Conservation (phyloP, 1,140 invertebrate genomes). For the Elymnias hypermnestra region DNA sequence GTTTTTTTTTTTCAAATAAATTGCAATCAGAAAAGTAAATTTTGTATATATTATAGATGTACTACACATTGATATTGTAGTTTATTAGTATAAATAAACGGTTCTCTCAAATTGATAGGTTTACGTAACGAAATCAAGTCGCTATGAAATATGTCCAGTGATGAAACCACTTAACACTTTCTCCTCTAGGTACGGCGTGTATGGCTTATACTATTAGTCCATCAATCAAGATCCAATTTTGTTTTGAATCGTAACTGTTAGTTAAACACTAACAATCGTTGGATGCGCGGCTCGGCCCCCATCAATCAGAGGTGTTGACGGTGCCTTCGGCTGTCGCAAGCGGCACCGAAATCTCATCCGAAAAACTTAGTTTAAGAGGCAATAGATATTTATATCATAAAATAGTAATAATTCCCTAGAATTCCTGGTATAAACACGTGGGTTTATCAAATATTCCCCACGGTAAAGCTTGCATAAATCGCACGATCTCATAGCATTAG, state of each 20-base stretch:
- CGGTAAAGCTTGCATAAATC: too few relatives aligned
- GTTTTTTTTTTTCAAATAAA: too few relatives aligned
- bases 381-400: background rate
- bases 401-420: too few relatives aligned
- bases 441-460: too few relatives aligned
- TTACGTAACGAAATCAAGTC: conserved; percentile 11
- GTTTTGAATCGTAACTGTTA: conserved; percentile 66
- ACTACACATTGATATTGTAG: too few relatives aligned
- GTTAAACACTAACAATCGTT: conserved; percentile 67
- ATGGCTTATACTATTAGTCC: conserved; percentile 70
- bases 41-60: too few relatives aligned
- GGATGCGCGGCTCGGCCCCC: conserved; percentile 40
- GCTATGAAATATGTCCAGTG: conserved; percentile 22
- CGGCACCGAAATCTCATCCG: background rate
- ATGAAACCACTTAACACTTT: conserved; percentile 37
- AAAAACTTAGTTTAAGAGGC: background rate
- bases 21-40: background rate
- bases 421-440: too few relatives aligned
- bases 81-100: background rate
- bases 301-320: conserved; percentile 62
- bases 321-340: conserved; percentile 36
- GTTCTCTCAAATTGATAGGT: conserved; percentile 3
- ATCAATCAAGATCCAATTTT: conserved; percentile 72
- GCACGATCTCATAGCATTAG: too few relatives aligned
- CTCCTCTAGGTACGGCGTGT: conserved; percentile 34